Conservation (phyloP, 92 coral and sea anemone genomes). For the Metridium senile region DNA sequence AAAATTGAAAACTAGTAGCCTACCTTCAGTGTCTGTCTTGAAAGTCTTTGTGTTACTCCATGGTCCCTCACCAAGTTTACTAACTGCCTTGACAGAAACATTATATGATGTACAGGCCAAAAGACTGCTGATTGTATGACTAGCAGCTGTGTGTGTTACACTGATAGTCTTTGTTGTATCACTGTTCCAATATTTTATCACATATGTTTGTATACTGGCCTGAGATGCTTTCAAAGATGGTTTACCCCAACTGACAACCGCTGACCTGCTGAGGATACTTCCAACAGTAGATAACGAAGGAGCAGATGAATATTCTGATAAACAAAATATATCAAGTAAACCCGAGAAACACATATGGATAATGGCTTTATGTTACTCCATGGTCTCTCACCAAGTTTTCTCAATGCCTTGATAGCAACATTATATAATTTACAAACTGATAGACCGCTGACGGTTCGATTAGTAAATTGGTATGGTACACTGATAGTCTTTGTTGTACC, state of each 20-base stretch:
- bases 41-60: constrained; percentile 35
- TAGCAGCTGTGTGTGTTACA: not conserved
- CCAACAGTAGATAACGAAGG: not conserved
- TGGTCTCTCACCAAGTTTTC: too few relatives aligned
- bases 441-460: not conserved
- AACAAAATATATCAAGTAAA: not conserved
- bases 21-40: constrained; percentile 50
- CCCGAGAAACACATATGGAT: not conserved
- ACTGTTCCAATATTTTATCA: constrained; percentile 10
- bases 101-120: constrained; percentile 36
- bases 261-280: constrained; percentile 7
- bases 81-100: constrained; percentile 37
- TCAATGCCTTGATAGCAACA: not conserved
- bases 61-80: constrained; percentile 45
- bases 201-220: constrained; percentile 3
- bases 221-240: constrained; percentile 8
- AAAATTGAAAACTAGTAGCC: too few relatives aligned
- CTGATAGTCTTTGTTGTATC: not conserved
- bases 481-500: too few relatives aligned
- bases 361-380: not conserved
- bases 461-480: not conserved
- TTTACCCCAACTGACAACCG: constrained; percentile 31
- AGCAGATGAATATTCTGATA: constrained; percentile 38
- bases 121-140: constrained; percentile 9
- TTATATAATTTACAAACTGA: too few relatives aligned